Percentiles rank a stretch among this genome's conserved stretches.
Evolutionary conservation across 2,797 vertebrate genomes (phyloP).

Genomic region (Heterohyrax brucei): DNA sequence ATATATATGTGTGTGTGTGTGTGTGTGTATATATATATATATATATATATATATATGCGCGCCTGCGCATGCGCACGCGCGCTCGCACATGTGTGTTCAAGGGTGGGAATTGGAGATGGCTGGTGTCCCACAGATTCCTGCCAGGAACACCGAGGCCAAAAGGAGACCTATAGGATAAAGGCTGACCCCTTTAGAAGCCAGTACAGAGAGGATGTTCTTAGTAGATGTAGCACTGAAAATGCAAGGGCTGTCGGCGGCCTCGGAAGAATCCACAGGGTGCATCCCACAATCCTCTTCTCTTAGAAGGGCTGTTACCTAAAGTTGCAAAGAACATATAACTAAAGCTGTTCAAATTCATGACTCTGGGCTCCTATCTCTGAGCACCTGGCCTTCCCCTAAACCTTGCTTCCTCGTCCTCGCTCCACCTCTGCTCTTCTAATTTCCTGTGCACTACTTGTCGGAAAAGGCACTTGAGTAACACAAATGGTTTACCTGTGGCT

Average conservation of each 20-base stretch:
- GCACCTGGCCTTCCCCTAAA: not conserved
- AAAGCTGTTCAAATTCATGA: not conserved
- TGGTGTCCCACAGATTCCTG: not conserved
- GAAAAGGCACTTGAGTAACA: not conserved
- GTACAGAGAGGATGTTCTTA: not conserved
- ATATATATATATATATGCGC: too few relatives aligned
- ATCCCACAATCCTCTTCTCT: not conserved
- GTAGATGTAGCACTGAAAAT: fast-evolving
- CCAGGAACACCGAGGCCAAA: not conserved
- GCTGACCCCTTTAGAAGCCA: not conserved
- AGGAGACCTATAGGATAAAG: not conserved
- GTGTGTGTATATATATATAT: too few relatives aligned
- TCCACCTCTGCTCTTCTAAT: not conserved
- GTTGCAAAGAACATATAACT: not conserved
- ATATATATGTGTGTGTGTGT: not conserved
- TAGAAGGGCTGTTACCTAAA: conserved; percentile 56
- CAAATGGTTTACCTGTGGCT: not conserved
- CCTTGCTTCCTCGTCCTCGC: not conserved
- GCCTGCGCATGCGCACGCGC: too few relatives aligned
- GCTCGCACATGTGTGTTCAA: too few relatives aligned
- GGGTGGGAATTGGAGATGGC: not conserved
- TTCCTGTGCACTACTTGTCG: not conserved
- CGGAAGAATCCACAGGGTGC: fast-evolving
- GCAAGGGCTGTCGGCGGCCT: not conserved
- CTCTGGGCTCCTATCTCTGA: not conserved